Evolutionary conservation across 2,797 vertebrate species (phyloP).

Genomic region (Potorous gilbertii): DNA sequence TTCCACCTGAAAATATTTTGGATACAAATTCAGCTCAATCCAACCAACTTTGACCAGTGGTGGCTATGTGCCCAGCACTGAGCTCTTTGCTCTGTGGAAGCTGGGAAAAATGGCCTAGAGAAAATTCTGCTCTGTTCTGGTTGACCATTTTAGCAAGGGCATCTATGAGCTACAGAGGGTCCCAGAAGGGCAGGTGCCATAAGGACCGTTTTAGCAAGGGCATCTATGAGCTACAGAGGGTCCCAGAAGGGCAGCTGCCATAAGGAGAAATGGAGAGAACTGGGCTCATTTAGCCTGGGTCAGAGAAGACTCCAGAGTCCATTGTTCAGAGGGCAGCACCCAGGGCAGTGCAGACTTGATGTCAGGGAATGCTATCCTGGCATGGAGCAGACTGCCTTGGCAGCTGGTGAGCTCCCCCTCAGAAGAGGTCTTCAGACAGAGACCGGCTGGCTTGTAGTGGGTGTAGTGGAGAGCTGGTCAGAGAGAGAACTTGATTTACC

Average conservation of each 20-base stretch:
- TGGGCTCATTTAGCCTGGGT: neutral
- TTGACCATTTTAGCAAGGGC: no score
- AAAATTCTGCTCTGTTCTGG: neutral
- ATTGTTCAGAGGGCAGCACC: neutral
- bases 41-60: neutral
- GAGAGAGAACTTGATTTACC: neutral
- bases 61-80: neutral
- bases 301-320: neutral
- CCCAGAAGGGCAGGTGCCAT: no score
- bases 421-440: neutral
- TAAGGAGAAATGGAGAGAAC: neutral
- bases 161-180: neutral
- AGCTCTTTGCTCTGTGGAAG: no score
- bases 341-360: neutral
- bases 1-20: neutral
- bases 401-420: neutral
- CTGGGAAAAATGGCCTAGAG: no score
- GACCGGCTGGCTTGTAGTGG: no score
- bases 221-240: neutral
- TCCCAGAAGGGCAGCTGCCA: no score
- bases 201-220: no score
- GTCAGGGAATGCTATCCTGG: neutral
- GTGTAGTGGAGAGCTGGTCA: neutral
- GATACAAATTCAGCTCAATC: neutral
- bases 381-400: neutral